Evolutionary conservation across 2,888 invertebrate genomes (phyloP).

Genomic region (Chrysolina haemoptera): DNA sequence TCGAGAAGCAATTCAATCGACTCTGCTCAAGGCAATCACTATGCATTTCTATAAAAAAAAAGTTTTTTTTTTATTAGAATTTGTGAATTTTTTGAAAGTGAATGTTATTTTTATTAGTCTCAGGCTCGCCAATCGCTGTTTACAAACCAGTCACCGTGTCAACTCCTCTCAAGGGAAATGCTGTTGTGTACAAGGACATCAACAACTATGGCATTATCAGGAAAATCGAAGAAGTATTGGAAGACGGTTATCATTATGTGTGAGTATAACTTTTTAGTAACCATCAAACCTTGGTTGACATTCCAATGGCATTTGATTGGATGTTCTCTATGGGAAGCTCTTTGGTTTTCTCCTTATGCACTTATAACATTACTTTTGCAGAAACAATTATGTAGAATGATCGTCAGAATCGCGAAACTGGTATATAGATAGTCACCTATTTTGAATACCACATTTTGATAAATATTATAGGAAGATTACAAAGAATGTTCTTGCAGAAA

Average conservation of each 20-base stretch:
- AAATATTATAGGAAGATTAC: no score
- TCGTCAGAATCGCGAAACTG: no score
- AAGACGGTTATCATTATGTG: conserved; percentile 75
- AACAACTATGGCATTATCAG: conserved; percentile 72
- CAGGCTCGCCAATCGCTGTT: not conserved
- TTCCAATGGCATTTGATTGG: not conserved
- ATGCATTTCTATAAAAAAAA: not conserved
- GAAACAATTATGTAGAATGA: no score
- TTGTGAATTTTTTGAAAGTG: no score
- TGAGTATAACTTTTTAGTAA: conserved; percentile 49
- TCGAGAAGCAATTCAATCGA: no score
- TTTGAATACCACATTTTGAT: no score
- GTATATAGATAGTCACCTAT: no score
- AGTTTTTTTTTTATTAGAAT: not conserved
- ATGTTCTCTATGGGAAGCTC: no score
- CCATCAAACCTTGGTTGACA: no score
- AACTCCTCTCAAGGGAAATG: conserved; percentile 45
- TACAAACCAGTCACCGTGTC: conserved; percentile 42
- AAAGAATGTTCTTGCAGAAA: no score
- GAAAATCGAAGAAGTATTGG: conserved; percentile 71
- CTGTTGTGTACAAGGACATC: conserved; percentile 64
- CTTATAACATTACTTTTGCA: no score
- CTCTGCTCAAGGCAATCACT: not conserved
- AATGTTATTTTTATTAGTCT: not conserved
- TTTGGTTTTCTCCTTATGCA: no score